phyloP scores from a whole-genome alignment of 2,888 invertebrate genomes.

The Lamellibrachia satsuma region DNA sequence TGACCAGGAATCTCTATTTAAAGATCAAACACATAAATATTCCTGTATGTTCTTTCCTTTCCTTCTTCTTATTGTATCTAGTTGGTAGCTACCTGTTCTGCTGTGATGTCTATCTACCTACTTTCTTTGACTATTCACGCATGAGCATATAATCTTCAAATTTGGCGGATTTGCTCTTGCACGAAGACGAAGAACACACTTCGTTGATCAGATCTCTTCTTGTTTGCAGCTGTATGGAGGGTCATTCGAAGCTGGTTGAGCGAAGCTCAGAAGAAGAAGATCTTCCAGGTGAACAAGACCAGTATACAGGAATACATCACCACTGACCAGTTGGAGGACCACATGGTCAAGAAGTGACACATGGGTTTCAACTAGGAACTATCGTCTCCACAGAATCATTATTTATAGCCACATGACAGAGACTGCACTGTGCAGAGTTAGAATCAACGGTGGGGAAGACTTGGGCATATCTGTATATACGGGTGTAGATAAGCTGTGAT shows the following conservation, averaged over 20 bases:
- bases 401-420: neutral
- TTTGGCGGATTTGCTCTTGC: neutral
- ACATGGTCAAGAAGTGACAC: conserved; percentile 52
- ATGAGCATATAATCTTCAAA: neutral
- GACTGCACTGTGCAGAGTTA: neutral
- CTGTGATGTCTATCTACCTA: no score
- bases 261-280: conserved; percentile 86
- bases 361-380: neutral
- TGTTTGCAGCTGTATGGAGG: conserved; percentile 82
- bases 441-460: neutral
- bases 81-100: no score
- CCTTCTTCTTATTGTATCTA: no score
- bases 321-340: conserved; percentile 72
- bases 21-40: no score
- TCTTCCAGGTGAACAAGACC: conserved; percentile 81
- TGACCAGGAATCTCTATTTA: no score
- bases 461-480: neutral
- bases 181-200: neutral
- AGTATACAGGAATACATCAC: conserved; percentile 77
- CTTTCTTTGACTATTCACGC: no score
- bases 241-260: conserved; percentile 87
- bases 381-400: neutral
- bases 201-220: neutral
- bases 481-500: neutral
- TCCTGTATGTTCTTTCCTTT: no score